Base-by-base conservation (phyloP, 2,113 vertebrate genomes). In the Drymodes brunneopygia region DNA sequence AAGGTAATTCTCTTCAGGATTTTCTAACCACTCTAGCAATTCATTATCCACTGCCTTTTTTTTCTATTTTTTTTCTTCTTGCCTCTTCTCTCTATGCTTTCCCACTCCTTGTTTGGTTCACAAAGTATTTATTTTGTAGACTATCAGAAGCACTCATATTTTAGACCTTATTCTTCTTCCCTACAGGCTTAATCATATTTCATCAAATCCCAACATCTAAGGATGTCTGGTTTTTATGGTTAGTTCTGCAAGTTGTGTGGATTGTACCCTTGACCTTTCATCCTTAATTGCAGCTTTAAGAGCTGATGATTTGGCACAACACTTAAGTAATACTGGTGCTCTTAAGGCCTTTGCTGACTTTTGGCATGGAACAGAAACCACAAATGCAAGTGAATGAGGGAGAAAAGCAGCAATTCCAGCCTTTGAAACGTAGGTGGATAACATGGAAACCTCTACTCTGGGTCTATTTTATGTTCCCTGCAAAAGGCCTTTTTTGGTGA, bases 221-320 rank as follows among this genome's bases (percentile, higher is more conserved):
- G 40, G 40, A 69, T 88, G 23, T 38, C 24, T 65, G 45, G 0
- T 15, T 89, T 86, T 81, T 66, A 38, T 91, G 35, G 79, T 82
- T 93, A 65, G 66, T 92, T 96, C 42, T 88, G 62, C 62, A 90
- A 92, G 53, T 36, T 90, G 53, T 90, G 48, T 82, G 71, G 74
- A 47, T 82, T 79, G 36, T 40, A 60, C 20, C 48, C 47, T n/a
- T 64, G 28, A 61, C 73, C 50, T 92, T 94, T 86, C n/a, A 73
- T 86, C 66, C 31, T 15, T 80, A 90, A 83, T 77, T 93, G 42
- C 72, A 88, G 82, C 79, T 88, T 86, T 93, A 61, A 72, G 29
- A 90, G 58, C 4, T 12, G n/a, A n/a, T 77, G 66, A 82, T 95
- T 93, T 4, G 42, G 50, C 64, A 38, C 33, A 90, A 18, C 20